A percentile compares a stretch with the other conserved stretches of the same genome.
Conservation (phyloP, 1,140 invertebrate species). For the Magallana gigas region DNA sequence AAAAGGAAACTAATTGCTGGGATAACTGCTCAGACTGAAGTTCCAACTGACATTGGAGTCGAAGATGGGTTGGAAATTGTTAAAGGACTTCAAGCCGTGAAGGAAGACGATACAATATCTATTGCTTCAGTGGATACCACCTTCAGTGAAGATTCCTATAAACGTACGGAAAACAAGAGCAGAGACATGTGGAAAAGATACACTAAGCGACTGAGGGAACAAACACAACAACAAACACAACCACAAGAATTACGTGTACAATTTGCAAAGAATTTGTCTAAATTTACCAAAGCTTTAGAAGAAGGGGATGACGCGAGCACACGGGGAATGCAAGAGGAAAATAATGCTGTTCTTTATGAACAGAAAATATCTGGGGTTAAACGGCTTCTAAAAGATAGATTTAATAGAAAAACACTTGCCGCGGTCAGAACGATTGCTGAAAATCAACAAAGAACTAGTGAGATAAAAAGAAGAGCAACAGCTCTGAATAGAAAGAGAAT, state of each 20-base stretch:
- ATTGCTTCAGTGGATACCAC: neutral
- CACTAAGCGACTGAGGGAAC: constrained; percentile 44
- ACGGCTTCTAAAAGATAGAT: constrained; percentile 50
- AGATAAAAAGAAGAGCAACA: constrained; percentile 50
- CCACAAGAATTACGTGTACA: constrained; percentile 60
- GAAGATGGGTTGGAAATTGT: constrained; percentile 61
- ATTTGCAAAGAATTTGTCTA: constrained; percentile 64
- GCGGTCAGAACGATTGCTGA: constrained; percentile 61
- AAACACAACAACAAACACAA: constrained; percentile 51
- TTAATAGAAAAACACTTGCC: constrained; percentile 50
- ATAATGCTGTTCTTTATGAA: neutral
- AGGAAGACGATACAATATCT: constrained; percentile 39
- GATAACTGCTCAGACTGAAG: neutral
- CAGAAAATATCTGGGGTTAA: constrained; percentile 39
- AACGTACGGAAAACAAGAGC: constrained; percentile 41
- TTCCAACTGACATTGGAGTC: constrained; percentile 38
- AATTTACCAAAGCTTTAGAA: constrained; percentile 52
- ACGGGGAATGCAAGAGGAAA: neutral
- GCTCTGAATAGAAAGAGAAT: neutral
- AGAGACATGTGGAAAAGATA: constrained; percentile 59
- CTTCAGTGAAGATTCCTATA: constrained; percentile 34
- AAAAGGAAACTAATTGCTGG: constrained; percentile 36
- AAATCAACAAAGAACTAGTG: constrained; percentile 42
- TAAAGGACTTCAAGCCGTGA: constrained; percentile 58
- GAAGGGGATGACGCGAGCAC: constrained; percentile 53